phyloP scores from a whole-genome alignment of 2,888 invertebrate genomes.

The Drosophila birchii region DNA sequence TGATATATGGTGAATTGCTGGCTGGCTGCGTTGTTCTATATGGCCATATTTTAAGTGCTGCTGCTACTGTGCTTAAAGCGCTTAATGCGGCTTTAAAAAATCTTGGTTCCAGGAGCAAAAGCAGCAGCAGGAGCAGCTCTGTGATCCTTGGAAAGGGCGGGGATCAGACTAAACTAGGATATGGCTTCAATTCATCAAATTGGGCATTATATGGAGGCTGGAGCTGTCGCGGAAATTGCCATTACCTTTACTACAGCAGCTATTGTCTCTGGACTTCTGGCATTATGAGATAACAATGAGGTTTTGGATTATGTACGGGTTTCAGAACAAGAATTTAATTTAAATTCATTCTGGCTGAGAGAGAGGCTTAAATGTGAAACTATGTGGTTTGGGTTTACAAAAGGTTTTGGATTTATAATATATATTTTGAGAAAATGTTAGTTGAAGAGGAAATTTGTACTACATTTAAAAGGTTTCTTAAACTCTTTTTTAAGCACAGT shows the following conservation, averaged over 20 bases:
- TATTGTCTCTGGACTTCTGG: neutral
- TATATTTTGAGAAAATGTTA: neutral
- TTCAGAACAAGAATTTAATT: slow-evolving; percentile 3
- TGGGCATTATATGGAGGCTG: slow-evolving; percentile 5
- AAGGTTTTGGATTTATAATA: neutral
- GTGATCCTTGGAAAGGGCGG: slow-evolving; percentile 13
- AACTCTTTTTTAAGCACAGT: neutral
- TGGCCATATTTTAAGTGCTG: slow-evolving; percentile 74
- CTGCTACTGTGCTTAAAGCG: slow-evolving; percentile 72
- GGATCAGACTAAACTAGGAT: slow-evolving; percentile 27
- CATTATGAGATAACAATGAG: slow-evolving; percentile 13
- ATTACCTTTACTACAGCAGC: slow-evolving; percentile 6
- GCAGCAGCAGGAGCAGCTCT: neutral
- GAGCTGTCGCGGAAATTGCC: slow-evolving; percentile 1
- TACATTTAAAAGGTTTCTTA: neutral
- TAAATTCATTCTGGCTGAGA: neutral
- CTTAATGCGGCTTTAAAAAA: slow-evolving; percentile 78
- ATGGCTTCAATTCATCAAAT: slow-evolving; percentile 44
- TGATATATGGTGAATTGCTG: neutral
- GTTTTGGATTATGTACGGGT: slow-evolving; percentile 10
- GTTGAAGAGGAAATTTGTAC: too few species aligned
- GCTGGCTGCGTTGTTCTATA: slow-evolving; percentile 47
- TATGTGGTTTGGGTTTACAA: neutral
- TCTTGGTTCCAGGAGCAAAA: slow-evolving; percentile 21
- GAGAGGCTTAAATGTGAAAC: neutral